Percentiles rank a stretch among this genome's conserved stretches.
Conservation (phyloP, 2,888 invertebrate species). For the Hypomecis punctinalis region DNA sequence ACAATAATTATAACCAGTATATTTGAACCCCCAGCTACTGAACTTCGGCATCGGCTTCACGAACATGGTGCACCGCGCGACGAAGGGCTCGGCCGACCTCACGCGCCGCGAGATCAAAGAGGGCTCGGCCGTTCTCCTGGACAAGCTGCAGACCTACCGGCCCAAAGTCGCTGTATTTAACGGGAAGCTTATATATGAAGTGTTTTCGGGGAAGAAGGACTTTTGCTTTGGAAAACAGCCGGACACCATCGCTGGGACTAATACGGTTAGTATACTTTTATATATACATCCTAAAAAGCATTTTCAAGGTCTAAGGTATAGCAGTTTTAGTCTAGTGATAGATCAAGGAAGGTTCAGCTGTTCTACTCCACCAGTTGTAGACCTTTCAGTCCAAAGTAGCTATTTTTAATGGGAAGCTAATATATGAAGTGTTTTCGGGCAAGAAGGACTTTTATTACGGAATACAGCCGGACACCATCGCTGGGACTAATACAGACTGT, state of each 20-base stretch:
- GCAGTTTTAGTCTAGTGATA: constrained; percentile 82
- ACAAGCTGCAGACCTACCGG: constrained; percentile 95
- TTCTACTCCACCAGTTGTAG: constrained; percentile 94
- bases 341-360: constrained; percentile 96
- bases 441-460: constrained; percentile 99
- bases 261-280: constrained; percentile 89
- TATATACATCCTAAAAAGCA: no score
- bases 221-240: constrained; percentile 98
- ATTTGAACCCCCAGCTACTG: constrained; percentile 84
- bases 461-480: constrained; percentile 96
- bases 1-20: no score
- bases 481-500: constrained; percentile 97
- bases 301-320: no score
- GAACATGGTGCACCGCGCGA: constrained; percentile 98
- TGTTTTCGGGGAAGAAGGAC: constrained; percentile 98
- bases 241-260: constrained; percentile 96
- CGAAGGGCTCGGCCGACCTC: constrained; percentile 97
- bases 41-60: constrained; percentile 99
- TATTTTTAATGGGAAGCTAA: constrained; percentile 98
- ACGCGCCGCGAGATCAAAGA: constrained; percentile 97
- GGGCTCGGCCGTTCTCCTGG: constrained; percentile 94
- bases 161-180: constrained; percentile 99
- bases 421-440: constrained; percentile 98
- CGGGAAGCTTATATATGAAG: constrained; percentile 99
- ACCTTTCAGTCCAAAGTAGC: constrained; percentile 98